Base-by-base conservation (phyloP, 1,140 invertebrate genomes). In the Drepana arcuata region DNA sequence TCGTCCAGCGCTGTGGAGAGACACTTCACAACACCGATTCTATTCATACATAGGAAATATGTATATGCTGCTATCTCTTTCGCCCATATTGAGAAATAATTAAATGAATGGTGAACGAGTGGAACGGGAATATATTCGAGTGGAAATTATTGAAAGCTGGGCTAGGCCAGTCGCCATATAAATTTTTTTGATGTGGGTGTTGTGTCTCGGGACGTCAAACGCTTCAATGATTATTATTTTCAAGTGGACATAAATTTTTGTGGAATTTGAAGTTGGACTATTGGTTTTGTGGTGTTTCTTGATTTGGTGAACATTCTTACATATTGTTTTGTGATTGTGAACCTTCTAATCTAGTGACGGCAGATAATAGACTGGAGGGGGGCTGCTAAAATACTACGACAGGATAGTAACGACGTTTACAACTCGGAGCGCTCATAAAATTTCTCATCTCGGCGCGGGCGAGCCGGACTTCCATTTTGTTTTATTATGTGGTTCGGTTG, bases 361-460 rank as follows among this genome's bases (percentile, higher is more conserved):
- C 63, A 68, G 67, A 75, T 81, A 78, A 81, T 74, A 67, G 54
- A 66, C 57, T 69, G 79, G 74, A 70, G 77, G 71, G 77, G 79
- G 69, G 75, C 71, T 73, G 69, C 68, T 75, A 67, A 82, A 83
- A 84, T 84, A 84, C 81, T 84, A 83, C 77, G 70, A 71, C 60
- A 79, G 71, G 69, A 84, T 82, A 84, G 78, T 84, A 81, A 80
- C 75, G 75, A 74, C 73, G 73, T 82, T 84, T 84, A 84, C 81
- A 69, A 84, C 72, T 78, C 52, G 54, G 66, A 69, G 54, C 56
- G 70, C 57, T 63, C 59, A 69, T 73, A 73, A 74, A 26, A 75
- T 68, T 69, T 66, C 57, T 72, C 72, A 73, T 75, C 65, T 79
- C 67, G 46, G 57, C 55, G 61, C 65, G 67, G 57, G 42, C 63